These are phyloP conservation scores for Gymnoscelis rufifasciata DNA, from an alignment of 2,888 invertebrate species.

Conservation along the genomic window DNA sequence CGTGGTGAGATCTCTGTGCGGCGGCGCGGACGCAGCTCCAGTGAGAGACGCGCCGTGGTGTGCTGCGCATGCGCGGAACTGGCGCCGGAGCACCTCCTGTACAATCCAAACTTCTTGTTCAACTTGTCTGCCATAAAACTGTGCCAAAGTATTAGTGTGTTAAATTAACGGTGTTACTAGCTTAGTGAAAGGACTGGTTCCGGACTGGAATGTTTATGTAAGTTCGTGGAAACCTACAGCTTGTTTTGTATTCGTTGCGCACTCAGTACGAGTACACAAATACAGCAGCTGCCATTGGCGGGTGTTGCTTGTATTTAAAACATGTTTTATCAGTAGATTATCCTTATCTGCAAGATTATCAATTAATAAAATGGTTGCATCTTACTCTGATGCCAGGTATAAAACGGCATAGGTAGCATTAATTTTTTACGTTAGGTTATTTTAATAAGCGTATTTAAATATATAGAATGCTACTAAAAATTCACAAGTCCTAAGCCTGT, in stretches of 20 bases:
- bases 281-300: constrained; percentile 15
- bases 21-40: constrained; percentile 29
- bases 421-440: too few species aligned
- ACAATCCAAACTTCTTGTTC: constrained; percentile 21
- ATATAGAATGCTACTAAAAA: too few species aligned
- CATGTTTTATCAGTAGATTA: constrained; percentile 20
- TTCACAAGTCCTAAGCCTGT: too few species aligned
- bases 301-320: constrained; percentile 15
- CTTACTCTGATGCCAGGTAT: too few species aligned
- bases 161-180: constrained; percentile 40
- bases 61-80: constrained; percentile 62
- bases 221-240: constrained; percentile 50
- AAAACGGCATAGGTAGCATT: too few species aligned
- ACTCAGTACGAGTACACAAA: neutral
- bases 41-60: constrained; percentile 64
- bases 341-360: constrained; percentile 30
- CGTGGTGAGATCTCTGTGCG: neutral
- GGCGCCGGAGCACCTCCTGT: constrained; percentile 25
- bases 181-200: constrained; percentile 46
- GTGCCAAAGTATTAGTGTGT: constrained; percentile 51
- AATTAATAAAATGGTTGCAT: too few species aligned
- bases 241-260: constrained; percentile 31
- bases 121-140: constrained; percentile 35
- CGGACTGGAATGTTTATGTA: constrained; percentile 50
- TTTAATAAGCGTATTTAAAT: too few species aligned